Conservation (phyloP, 2,888 invertebrate species). For the Corbicula japonica region DNA sequence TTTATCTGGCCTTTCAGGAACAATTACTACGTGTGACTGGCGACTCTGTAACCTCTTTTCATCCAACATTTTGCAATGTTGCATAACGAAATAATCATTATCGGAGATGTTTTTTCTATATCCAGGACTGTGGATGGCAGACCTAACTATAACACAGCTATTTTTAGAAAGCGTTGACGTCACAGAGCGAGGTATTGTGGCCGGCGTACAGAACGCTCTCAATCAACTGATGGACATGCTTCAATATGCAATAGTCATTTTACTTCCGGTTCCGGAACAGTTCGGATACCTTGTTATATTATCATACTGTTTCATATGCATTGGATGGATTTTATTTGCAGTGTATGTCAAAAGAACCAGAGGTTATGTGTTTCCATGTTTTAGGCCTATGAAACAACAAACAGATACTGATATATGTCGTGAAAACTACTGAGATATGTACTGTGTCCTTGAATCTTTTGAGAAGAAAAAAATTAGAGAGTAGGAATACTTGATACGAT, state of each 20-base stretch:
- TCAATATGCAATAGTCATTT: slow-evolving; percentile 86
- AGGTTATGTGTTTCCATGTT: slow-evolving; percentile 56
- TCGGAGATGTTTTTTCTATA: too few relatives aligned
- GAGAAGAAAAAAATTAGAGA: too few relatives aligned
- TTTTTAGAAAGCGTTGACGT: slow-evolving; percentile 87
- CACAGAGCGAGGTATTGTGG: slow-evolving; percentile 85
- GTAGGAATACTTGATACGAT: too few relatives aligned
- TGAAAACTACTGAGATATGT: too few relatives aligned
- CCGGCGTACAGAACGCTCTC: slow-evolving; percentile 87
- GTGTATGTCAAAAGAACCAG: slow-evolving; percentile 57
- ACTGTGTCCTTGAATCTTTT: too few relatives aligned
- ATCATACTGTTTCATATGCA: slow-evolving; percentile 80
- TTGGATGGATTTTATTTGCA: slow-evolving; percentile 68
- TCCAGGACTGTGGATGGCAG: slow-evolving; percentile 87
- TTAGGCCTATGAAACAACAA: too few relatives aligned
- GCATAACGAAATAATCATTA: too few relatives aligned
- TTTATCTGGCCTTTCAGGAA: too few relatives aligned
- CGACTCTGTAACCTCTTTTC: too few relatives aligned
- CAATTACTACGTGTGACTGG: too few relatives aligned
- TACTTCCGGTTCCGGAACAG: slow-evolving; percentile 84
- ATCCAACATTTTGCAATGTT: too few relatives aligned
- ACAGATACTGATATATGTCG: too few relatives aligned
- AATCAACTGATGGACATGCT: slow-evolving; percentile 86
- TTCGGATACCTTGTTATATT: slow-evolving; percentile 86
- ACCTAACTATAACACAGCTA: slow-evolving; percentile 87